phyloP scores from a whole-genome alignment of 2,888 invertebrate species.

The Philereme transversata region DNA sequence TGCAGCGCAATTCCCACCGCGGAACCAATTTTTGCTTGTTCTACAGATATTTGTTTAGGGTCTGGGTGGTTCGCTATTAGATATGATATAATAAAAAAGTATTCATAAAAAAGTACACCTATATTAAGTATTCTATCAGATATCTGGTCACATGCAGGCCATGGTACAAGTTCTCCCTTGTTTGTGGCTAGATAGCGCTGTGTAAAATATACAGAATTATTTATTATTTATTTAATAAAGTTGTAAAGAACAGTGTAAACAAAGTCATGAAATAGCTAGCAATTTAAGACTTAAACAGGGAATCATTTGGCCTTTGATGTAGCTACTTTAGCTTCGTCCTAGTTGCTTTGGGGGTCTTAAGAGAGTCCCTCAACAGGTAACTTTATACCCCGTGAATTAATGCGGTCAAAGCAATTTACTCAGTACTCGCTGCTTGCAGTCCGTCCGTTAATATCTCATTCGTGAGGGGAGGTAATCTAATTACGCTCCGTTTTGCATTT shows the following conservation, averaged over 20 bases:
- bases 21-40: no score
- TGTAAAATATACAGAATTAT: no score
- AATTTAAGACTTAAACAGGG: constrained; percentile 23
- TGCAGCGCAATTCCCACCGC: no score
- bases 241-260: constrained; percentile 15
- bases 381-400: constrained; percentile 68
- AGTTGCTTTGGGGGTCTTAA: constrained; percentile 63
- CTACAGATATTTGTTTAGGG: no score
- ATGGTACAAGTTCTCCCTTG: no score
- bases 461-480: constrained; percentile 55
- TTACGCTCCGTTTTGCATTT: constrained; percentile 41
- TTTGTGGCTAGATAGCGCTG: no score
- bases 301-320: constrained; percentile 55
- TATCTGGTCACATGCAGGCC: no score
- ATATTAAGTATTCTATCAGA: no score
- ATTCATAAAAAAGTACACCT: no score
- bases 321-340: constrained; percentile 61
- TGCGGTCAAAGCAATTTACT: constrained; percentile 70
- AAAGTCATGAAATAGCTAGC: constrained; percentile 21
- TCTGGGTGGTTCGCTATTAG: no score
- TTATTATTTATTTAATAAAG: no score
- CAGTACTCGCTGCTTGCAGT: constrained; percentile 50
- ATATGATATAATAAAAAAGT: no score
- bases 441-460: constrained; percentile 56
- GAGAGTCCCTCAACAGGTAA: constrained; percentile 68